These are phyloP conservation scores for Homarus gammarus DNA, from an alignment of 2,888 invertebrate genomes.

Conservation along the genomic window DNA sequence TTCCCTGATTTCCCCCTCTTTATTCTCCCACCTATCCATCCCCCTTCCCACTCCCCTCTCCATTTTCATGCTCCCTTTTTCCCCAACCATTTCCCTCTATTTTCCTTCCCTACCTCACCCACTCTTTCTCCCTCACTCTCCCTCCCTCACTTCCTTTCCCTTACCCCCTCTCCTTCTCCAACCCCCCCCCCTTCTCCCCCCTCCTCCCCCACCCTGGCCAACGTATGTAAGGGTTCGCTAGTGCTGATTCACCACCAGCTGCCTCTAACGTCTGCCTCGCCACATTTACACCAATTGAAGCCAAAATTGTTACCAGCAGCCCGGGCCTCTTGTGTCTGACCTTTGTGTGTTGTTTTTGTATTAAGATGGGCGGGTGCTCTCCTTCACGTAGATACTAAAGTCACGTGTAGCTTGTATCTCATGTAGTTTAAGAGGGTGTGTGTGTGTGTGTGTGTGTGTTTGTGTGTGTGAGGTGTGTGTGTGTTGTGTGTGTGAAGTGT, in stretches of 20 bases:
- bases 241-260: conserved; percentile 43
- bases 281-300: conserved; percentile 37
- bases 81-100: not conserved
- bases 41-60: not conserved
- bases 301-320: conserved; percentile 16
- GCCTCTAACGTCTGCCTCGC: conserved; percentile 1
- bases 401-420: too few species aligned
- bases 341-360: conserved; percentile 7
- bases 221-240: not conserved
- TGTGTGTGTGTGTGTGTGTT: too few species aligned
- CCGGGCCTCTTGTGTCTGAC: not conserved
- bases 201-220: not conserved
- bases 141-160: not conserved
- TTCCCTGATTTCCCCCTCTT: too few species aligned
- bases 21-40: too few species aligned
- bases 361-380: too few species aligned
- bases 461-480: too few species aligned
- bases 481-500: too few species aligned
- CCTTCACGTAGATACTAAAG: too few species aligned
- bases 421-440: too few species aligned
- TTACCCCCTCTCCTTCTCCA: not conserved
- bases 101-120: not conserved
- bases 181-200: not conserved
- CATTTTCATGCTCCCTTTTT: not conserved
- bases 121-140: not conserved